Evolutionary conservation across 2,113 vertebrate genomes (phyloP).

Genomic region (Ceyx melanurus): DNA sequence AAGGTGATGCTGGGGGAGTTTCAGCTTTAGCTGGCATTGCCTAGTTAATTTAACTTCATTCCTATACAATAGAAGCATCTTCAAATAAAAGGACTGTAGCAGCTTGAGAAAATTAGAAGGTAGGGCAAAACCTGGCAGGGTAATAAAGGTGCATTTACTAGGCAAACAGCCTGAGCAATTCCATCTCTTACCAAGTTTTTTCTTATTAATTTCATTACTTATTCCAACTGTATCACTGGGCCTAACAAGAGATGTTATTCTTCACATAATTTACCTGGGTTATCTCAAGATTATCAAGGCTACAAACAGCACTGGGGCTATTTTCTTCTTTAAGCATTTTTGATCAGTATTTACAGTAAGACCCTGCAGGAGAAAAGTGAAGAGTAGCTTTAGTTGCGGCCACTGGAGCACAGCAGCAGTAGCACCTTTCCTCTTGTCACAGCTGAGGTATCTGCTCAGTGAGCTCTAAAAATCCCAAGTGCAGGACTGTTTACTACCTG

Average conservation of each 20-base stretch:
- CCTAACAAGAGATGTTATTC: not conserved
- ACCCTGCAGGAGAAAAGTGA: not conserved
- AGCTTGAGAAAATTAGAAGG: not conserved
- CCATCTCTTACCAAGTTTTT: not conserved
- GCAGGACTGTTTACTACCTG: not conserved
- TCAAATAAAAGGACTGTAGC: not conserved
- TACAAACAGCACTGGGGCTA: not conserved
- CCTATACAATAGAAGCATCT: not conserved
- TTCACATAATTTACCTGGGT: not conserved
- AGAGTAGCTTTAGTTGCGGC: not conserved
- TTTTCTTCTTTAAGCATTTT: not conserved
- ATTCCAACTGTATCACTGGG: not conserved
- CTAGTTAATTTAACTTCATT: not conserved
- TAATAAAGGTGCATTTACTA: not conserved
- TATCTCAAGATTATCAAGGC: not conserved
- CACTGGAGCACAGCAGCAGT: not conserved
- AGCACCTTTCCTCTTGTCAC: not conserved
- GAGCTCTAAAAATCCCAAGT: not conserved
- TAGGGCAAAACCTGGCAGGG: not conserved
- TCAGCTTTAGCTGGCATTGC: not conserved
- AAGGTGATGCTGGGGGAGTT: slow-evolving; percentile 15
- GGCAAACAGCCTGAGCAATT: not conserved
- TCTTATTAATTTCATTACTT: not conserved
- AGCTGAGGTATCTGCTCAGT: not conserved
- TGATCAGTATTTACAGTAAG: not conserved